Evolutionary conservation across 1,140 invertebrate genomes (phyloP).

Genomic region (Drosophila athabasca): DNA sequence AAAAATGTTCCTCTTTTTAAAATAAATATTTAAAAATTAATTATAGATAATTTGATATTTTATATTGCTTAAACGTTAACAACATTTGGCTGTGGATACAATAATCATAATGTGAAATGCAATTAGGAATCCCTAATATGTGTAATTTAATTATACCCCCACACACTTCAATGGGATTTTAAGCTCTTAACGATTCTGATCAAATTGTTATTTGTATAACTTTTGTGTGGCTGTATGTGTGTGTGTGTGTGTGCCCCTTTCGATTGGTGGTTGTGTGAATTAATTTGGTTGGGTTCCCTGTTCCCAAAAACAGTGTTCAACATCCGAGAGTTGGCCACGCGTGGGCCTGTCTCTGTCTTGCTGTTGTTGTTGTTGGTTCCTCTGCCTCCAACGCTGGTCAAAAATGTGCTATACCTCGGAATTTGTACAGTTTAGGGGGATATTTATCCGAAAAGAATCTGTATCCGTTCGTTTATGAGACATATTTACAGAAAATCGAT

Average conservation of each 20-base stretch:
- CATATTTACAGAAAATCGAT: not conserved
- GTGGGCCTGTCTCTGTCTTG: not conserved
- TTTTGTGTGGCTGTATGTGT: slow-evolving; percentile 19
- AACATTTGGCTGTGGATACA: too few species aligned
- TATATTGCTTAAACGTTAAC: not conserved
- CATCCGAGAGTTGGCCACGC: slow-evolving; percentile 64
- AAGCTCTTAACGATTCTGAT: slow-evolving; percentile 34
- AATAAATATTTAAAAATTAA: too few species aligned
- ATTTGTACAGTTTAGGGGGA: too few species aligned
- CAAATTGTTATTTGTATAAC: slow-evolving; percentile 16
- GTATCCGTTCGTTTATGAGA: too few species aligned
- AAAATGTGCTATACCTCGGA: slow-evolving; percentile 11
- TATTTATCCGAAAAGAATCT: too few species aligned
- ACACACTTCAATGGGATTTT: slow-evolving; percentile 18
- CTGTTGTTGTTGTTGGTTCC: slow-evolving; percentile 20
- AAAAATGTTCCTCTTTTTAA: too few species aligned
- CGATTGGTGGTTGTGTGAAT: slow-evolving; percentile 24
- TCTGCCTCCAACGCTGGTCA: slow-evolving; percentile 31
- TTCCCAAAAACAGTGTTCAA: slow-evolving; percentile 37
- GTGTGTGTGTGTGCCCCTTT: slow-evolving; percentile 1
- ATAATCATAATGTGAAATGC: too few species aligned
- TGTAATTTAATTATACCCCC: slow-evolving; percentile 37
- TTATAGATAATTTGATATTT: not conserved
- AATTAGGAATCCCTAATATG: not conserved
- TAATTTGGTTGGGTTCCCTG: slow-evolving; percentile 9